Percentiles rank a stretch among this genome's conserved stretches.
phyloP scores from a whole-genome alignment of 2,888 invertebrate species.

The Eueremaeus valkanovi region DNA sequence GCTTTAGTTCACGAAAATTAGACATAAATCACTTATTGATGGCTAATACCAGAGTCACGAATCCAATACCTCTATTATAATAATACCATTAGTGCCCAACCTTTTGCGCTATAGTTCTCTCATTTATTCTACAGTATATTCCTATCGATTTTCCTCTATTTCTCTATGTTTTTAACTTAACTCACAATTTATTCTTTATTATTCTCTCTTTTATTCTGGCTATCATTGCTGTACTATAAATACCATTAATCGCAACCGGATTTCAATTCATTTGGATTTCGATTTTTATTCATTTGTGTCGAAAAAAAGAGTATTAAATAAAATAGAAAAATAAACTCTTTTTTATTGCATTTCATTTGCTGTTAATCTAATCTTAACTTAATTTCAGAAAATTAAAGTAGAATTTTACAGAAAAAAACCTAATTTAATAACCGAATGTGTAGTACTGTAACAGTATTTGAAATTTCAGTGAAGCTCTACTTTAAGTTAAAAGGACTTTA shows the following conservation, averaged over 20 bases:
- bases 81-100: slow-evolving; percentile 23
- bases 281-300: not conserved
- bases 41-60: slow-evolving; percentile 33
- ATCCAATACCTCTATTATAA: slow-evolving; percentile 26
- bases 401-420: too few species aligned
- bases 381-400: not conserved
- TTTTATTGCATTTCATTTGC: not conserved
- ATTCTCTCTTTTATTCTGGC: not conserved
- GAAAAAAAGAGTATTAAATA: not conserved
- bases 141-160: not conserved
- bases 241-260: slow-evolving; percentile 6
- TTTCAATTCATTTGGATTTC: slow-evolving; percentile 16
- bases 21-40: slow-evolving; percentile 36
- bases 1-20: slow-evolving; percentile 24
- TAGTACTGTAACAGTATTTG: too few species aligned
- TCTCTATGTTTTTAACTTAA: not conserved
- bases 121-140: slow-evolving; percentile 17
- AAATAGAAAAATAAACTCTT: not conserved
- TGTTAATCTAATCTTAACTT: not conserved
- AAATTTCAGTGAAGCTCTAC: too few species aligned
- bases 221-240: not conserved
- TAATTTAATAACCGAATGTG: too few species aligned
- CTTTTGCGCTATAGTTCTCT: slow-evolving; percentile 27
- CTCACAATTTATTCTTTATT: not conserved
- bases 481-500: not conserved